Evolutionary conservation across 2,113 vertebrate species (phyloP).

Genomic region (Regulus satrapa): DNA sequence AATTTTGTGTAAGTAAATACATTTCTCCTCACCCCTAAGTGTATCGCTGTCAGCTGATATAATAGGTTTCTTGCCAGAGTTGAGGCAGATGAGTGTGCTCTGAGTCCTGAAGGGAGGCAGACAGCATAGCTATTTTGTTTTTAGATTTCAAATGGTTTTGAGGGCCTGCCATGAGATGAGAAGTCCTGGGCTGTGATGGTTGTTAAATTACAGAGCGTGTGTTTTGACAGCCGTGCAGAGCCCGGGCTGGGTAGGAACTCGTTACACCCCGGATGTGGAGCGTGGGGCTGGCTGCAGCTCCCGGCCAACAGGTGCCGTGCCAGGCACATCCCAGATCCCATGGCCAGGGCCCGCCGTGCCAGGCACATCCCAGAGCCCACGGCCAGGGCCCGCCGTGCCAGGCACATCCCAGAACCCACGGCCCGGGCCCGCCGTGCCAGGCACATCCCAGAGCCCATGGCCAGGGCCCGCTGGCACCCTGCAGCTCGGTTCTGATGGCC

Average conservation of each 20-base stretch:
- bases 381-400: fast-evolving
- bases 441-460: background rate
- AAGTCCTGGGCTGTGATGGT: background rate
- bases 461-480: fast-evolving
- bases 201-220: background rate
- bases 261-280: background rate
- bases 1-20: constrained; percentile 31
- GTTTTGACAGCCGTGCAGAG: background rate
- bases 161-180: background rate
- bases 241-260: background rate
- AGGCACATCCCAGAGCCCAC: background rate
- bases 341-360: fast-evolving
- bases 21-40: background rate
- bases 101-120: constrained; percentile 11
- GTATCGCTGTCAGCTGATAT: background rate
- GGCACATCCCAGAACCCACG: background rate
- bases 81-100: constrained; percentile 16
- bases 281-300: background rate
- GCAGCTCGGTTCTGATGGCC: background rate
- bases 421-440: fast-evolving
- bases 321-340: background rate
- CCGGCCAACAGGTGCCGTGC: fast-evolving
- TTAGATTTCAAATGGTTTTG: constrained; percentile 5
- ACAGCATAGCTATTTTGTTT: constrained; percentile 37
- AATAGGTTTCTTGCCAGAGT: constrained; percentile 11